phyloP scores from a whole-genome alignment of 2,888 invertebrate species.

The Leptodirus hochenwartii region DNA sequence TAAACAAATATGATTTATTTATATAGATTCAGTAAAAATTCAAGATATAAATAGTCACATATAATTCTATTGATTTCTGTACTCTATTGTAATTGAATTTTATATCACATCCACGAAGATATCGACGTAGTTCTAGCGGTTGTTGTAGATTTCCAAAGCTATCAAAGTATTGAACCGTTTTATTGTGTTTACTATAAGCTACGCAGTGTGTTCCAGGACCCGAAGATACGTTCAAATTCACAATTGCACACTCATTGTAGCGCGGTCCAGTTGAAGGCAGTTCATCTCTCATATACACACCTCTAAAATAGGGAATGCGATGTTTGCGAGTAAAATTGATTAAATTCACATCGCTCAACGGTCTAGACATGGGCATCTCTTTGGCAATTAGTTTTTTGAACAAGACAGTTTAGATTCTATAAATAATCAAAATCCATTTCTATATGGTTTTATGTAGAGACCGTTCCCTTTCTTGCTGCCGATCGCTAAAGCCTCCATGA shows the following conservation, averaged over 20 bases:
- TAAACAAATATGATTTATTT: conserved; percentile 10
- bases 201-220: conserved; percentile 19
- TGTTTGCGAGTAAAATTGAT: conserved; percentile 15
- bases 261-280: conserved; percentile 16
- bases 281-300: conserved; percentile 21
- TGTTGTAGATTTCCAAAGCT: conserved; percentile 20
- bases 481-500: conserved; percentile 22
- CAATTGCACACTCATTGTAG: conserved; percentile 16
- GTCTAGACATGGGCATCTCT: conserved; percentile 15
- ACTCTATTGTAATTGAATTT: conserved; percentile 16
- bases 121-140: conserved; percentile 17
- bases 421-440: conserved; percentile 12
- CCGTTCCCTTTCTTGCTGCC: conserved; percentile 17
- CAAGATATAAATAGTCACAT: conserved; percentile 18
- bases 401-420: no score
- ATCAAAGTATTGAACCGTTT: conserved; percentile 19
- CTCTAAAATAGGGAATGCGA: conserved; percentile 18
- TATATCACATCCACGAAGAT: conserved; percentile 12
- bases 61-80: conserved; percentile 16
- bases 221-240: conserved; percentile 15
- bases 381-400: conserved; percentile 13
- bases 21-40: conserved; percentile 13
- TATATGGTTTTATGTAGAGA: conserved; percentile 17
- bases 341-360: conserved; percentile 18
- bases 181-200: conserved; percentile 17